Base-by-base conservation (phyloP, 2,113 vertebrate genomes). In the Otolemur garnettii region DNA sequence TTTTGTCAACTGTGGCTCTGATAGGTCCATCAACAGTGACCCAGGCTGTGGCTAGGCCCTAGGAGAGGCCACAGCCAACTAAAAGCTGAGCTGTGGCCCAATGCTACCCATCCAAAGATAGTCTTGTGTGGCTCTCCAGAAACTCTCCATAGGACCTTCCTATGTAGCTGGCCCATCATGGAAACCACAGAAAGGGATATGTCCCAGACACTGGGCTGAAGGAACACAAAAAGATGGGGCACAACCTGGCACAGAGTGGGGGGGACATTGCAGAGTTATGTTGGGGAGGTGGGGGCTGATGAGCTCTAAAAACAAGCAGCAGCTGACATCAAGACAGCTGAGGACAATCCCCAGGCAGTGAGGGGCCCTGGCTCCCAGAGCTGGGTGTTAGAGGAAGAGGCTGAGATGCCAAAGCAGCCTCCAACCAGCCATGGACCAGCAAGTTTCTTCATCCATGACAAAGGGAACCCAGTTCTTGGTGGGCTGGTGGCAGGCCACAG, bases 391-490 rank as follows among this genome's bases (percentile, higher is more conserved):
- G 26, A 71, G 71, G 62, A 64, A 14, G 68, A 60, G 66, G 71
- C 87, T 42, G 0, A 59, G 33, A 30, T 45, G 69, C 75, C 24
- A 21, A 12, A n/a, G 66, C 84, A 13, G 35, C 83, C 55, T 64
- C 83, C 57, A 7, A 59, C 81, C 91, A 30, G 72, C 60, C 93
- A 4, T 1, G 21, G 45, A 26, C 59, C 2, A 1, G 26, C 0
- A 21, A 57, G 60, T 22, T 0, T 28, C 80, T 5, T 33, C 2
- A 7, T 53, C 85, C 12, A 1, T 0, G 28, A n/a, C 26, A 33
- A 28, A 4, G 0, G 22, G 66, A 35, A 57, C 71, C 28, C 81
- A 1, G 77, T 0, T 38, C 88, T 72, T 0, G 0, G 26, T 3
- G 22, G 60, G 68, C 78, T 33, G 2, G 57, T 2, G 0, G 38